Base-by-base conservation (phyloP, 2,113 vertebrate species). In the Upupa epops region DNA sequence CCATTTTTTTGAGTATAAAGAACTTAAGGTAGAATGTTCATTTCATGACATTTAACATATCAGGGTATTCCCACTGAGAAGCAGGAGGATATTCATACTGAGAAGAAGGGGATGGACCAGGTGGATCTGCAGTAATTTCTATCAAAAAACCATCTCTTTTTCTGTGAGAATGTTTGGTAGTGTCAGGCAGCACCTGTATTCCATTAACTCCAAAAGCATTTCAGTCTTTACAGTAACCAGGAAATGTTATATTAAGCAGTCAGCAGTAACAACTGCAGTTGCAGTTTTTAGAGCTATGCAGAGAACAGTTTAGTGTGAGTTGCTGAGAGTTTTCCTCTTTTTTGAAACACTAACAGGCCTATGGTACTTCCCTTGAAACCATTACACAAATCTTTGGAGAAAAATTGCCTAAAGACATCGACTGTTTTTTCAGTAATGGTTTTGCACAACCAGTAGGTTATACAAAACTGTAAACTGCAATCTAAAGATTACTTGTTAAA, bases 81-180 rank as follows among this genome's bases (percentile, higher is more conserved):
- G 78, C 92, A 94, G 95, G 95, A 96, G 95, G 95, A 96, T 96
- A 87, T 93, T 95, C 95, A 92, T 11, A 78, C 96, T 96, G 95
- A 66, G 96, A 91, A 87, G 91, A 91, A 96, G 92, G 89, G 91
- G 95, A 64, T 94, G 89, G 78, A 73, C 71, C 74, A 89, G 86
- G 89, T 89, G 87, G 49, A 73, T 83, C 78, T 83, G 65, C 61
- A 72, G 69, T 69, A 75, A 49, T 48, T 82, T 92, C 85, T 66
- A 31, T 71, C 91, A n/a, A 84, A 94, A 97, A 93, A 97, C n/a
- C 94, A 96, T 96, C 94, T 81, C 76, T 82, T 76, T 90, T 96
- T 94, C 94, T 97, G 97, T 97, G 98, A 97, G 98, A 98, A 98
- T 96, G 85, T 96, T 97, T 97, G 95, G 96, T 96, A 96, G 94